Evolutionary conservation across 2,113 vertebrate genomes (phyloP), one percentile per base, ranked within the genome.

Genomic region (Steatornis caripensis): DNA sequence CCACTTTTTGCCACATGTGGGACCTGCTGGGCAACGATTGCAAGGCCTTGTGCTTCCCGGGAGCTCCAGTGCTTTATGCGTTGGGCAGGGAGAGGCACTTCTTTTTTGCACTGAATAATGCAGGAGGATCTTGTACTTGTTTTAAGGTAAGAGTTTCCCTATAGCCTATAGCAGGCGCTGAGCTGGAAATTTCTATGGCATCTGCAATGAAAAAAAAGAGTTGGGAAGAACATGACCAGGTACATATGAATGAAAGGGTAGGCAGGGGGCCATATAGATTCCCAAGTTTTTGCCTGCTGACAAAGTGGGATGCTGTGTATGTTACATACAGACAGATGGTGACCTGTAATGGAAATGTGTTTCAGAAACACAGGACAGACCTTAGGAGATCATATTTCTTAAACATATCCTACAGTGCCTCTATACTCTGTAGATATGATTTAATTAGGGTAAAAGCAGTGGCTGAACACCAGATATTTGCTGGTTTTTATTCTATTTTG

Each of bases 11-110:
- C 54, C 66, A 57, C 34, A 77, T 39, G n/a, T 32, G 13, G 26
- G n/a, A 74, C 37, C 36, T 80, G 36, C 7, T 0, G 0, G 74
- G 32, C 27, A 45, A 48, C n/a, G 29, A 43, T 6, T 48, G 23
- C 32, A 81, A 76, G 51, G 43, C 13, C 32, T 66, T 21, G 5
- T 39, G 16, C n/a, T 86, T 75, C 46, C 58, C 3, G 0, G 49
- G 34, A 60, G 16, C 7, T 60, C 21, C 45, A 51, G 17, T 8
- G 23, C 11, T 62, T 79, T 53, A 27, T 0, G 0, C 0, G 0
- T 6, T 55, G 12, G 10, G 9, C 43, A 39, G 16, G 23, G 14
- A 70, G 32, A 85, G 34, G 2, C 14, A 45, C 9, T 55, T 26
- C 8, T 60, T 17, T 62, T 66, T 66, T 84, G 7, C 12, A 3